Percentiles rank a stretch among this genome's conserved stretches.
Evolutionary conservation across 37 sponge, comb jelly and placozoan species (phyloP).

Genomic region (Chondrilla cf. caribensis): DNA sequence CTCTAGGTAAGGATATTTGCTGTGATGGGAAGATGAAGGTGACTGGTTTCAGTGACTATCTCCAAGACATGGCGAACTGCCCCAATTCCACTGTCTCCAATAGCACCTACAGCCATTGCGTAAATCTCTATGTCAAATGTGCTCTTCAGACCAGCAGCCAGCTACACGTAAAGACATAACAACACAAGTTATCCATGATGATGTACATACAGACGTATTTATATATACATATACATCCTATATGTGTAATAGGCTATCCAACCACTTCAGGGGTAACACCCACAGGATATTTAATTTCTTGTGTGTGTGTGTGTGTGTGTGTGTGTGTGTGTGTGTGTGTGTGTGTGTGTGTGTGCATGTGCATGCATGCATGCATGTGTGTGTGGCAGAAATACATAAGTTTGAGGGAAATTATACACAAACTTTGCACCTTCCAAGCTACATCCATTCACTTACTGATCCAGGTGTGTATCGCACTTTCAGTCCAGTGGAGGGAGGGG

Average conservation of each 20-base stretch:
- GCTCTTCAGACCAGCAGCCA: slow-evolving; percentile 88
- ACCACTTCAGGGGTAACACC: no score
- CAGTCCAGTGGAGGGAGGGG: slow-evolving; percentile 83
- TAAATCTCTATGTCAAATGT: slow-evolving; percentile 72
- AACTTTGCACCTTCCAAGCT: no score
- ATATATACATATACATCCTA: neutral
- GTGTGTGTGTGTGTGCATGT: neutral
- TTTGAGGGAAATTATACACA: no score
- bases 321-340: neutral
- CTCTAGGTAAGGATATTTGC: slow-evolving; percentile 83
- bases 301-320: neutral
- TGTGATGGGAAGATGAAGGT: slow-evolving; percentile 71
- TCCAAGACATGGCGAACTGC: slow-evolving; percentile 57
- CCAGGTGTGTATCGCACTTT: slow-evolving; percentile 71
- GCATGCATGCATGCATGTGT: neutral
- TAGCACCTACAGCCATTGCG: slow-evolving; percentile 83
- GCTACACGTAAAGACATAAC: slow-evolving; percentile 35
- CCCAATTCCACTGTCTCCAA: slow-evolving; percentile 52
- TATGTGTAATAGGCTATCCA: neutral
- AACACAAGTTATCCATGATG: no score
- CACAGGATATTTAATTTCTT: no score
- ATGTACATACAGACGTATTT: no score
- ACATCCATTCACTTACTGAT: slow-evolving; percentile 59
- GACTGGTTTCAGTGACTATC: slow-evolving; percentile 72
- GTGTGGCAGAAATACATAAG: no score